phyloP scores from a whole-genome alignment of 1,140 invertebrate species.

The Drosophila leontia region DNA sequence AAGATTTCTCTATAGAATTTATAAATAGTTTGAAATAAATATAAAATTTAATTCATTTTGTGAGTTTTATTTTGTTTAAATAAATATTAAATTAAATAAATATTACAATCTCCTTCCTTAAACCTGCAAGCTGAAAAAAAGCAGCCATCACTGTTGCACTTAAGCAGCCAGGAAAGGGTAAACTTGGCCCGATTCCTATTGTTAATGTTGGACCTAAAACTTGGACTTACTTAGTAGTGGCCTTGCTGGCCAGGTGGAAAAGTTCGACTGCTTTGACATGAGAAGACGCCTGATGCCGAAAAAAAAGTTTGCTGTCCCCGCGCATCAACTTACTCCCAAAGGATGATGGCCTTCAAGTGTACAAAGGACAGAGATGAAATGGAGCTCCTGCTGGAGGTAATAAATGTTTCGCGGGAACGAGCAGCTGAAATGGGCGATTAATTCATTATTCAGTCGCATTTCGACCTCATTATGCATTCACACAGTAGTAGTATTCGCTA shows the following conservation, averaged over 20 bases:
- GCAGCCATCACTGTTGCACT: neutral
- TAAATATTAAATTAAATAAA: too few relatives aligned
- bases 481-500: constrained; percentile 2
- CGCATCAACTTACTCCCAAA: constrained; percentile 25
- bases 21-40: neutral
- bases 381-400: neutral
- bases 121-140: neutral
- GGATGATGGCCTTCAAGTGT: neutral
- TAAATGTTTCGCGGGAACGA: constrained; percentile 43
- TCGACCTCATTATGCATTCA: constrained; percentile 46
- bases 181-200: constrained; percentile 1
- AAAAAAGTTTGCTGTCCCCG: neutral
- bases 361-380: neutral
- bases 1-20: neutral
- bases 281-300: too few relatives aligned
- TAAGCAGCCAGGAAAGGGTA: neutral
- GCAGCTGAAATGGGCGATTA: constrained; percentile 49
- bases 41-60: too few relatives aligned
- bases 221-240: neutral
- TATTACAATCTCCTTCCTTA: too few relatives aligned
- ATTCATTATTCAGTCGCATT: constrained; percentile 49
- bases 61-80: too few relatives aligned
- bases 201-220: neutral
- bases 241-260: neutral
- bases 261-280: constrained; percentile 5